phyloP scores from a whole-genome alignment of 2,888 invertebrate species.

The Drosophila villosipedis region DNA sequence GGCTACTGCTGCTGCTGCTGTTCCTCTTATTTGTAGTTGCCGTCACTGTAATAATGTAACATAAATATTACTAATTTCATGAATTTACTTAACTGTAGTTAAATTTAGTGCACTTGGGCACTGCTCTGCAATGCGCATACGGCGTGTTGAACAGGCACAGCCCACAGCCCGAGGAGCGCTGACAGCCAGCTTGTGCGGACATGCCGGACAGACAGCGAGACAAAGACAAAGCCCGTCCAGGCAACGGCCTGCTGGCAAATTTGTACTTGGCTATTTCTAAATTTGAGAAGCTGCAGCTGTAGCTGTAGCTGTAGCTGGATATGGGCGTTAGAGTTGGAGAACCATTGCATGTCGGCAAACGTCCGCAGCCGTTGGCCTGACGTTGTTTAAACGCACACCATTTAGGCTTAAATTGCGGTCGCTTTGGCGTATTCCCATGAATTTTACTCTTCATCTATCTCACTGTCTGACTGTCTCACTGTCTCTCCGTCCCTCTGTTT shows the following conservation, averaged over 20 bases:
- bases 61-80: conserved; percentile 81
- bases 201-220: conserved; percentile 8
- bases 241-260: conserved; percentile 57
- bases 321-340: conserved; percentile 12
- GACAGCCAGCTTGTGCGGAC: conserved; percentile 65
- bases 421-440: conserved; percentile 68
- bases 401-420: conserved; percentile 80
- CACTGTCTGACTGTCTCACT: conserved; percentile 16
- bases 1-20: conserved; percentile 10
- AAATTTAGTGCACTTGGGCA: conserved; percentile 72
- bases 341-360: conserved; percentile 65
- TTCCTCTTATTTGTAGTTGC: conserved; percentile 64
- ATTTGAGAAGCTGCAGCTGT: conserved; percentile 49
- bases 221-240: conserved; percentile 25
- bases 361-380: conserved; percentile 54
- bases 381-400: conserved; percentile 76
- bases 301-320: conserved; percentile 14
- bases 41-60: conserved; percentile 73
- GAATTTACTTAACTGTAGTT: conserved; percentile 77
- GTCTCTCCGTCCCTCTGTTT: neutral
- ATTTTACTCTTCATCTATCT: conserved; percentile 46
- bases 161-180: conserved; percentile 70
- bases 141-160: conserved; percentile 51
- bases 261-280: conserved; percentile 67
- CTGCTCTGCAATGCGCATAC: conserved; percentile 64